These are phyloP conservation scores for Nephrotoma guestfalica DNA, from an alignment of 2,888 invertebrate genomes.

Conservation along the genomic window DNA sequence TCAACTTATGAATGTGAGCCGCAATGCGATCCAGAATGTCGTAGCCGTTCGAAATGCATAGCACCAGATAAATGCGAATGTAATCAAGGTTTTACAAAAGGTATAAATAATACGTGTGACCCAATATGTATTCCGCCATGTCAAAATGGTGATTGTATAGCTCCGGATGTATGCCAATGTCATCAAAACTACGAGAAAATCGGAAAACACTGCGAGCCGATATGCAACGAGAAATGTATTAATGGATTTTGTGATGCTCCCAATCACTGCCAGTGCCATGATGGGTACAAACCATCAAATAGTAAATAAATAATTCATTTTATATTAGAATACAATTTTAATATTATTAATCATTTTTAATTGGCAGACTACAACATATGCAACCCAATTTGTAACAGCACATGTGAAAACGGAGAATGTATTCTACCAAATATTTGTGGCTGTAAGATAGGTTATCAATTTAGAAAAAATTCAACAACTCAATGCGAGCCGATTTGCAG, in stretches of 20 bases:
- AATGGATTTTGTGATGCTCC: slow-evolving; percentile 21
- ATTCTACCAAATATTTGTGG: slow-evolving; percentile 40
- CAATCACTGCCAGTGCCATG: slow-evolving; percentile 19
- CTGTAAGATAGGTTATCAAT: slow-evolving; percentile 33
- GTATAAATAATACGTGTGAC: background rate
- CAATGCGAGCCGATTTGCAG: slow-evolving; percentile 25
- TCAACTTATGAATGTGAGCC: slow-evolving; percentile 13
- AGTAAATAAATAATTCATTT: background rate
- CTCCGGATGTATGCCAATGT: slow-evolving; percentile 30
- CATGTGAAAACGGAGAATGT: slow-evolving; percentile 31
- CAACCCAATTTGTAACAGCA: slow-evolving; percentile 21
- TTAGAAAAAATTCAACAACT: slow-evolving; percentile 19
- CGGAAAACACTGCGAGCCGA: slow-evolving; percentile 23
- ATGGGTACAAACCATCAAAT: slow-evolving; percentile 8
- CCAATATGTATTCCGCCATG: slow-evolving; percentile 15
- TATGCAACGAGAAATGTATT: slow-evolving; percentile 22
- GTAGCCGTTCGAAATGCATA: slow-evolving; percentile 20
- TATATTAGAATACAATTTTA: background rate
- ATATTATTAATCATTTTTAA: background rate
- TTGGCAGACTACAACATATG: slow-evolving; percentile 13
- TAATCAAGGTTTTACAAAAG: slow-evolving; percentile 20
- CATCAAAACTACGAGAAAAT: background rate
- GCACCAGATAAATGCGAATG: slow-evolving; percentile 23
- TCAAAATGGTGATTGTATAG: slow-evolving; percentile 23
- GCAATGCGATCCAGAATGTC: slow-evolving; percentile 25